Evolutionary conservation across 2,113 vertebrate genomes (phyloP).

Genomic region (Bujurquina vittata): DNA sequence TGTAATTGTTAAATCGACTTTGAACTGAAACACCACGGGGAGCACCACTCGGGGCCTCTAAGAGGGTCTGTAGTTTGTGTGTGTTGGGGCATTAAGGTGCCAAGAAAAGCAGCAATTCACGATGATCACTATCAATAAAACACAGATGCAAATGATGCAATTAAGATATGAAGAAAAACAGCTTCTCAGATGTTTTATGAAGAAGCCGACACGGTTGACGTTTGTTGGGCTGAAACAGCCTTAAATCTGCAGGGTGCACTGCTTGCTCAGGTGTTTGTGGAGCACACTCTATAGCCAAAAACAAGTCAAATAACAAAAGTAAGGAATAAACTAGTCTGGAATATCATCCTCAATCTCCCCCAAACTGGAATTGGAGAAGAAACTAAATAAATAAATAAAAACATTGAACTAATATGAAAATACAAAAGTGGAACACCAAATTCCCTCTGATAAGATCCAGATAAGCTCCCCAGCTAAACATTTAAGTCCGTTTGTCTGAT

Average conservation of each 20-base stretch:
- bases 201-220: background rate
- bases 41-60: background rate
- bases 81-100: background rate
- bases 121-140: background rate
- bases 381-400: background rate
- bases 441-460: constrained; percentile 4
- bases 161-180: background rate
- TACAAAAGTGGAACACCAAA: constrained; percentile 7
- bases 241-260: background rate
- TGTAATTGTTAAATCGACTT: background rate
- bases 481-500: constrained; percentile 9
- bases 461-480: background rate
- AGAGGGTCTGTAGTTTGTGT: background rate
- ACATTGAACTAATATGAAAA: background rate
- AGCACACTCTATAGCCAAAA: background rate
- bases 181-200: background rate
- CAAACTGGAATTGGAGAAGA: background rate
- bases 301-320: background rate
- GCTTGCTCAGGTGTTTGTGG: background rate
- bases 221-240: background rate
- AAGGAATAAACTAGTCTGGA: background rate
- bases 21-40: background rate
- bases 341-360: background rate
- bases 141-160: background rate
- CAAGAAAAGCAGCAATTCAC: background rate